A percentile compares a stretch with the other conserved stretches of the same genome.
Conservation (phyloP, 2,888 invertebrate species). For the Calameuta pallipes region DNA sequence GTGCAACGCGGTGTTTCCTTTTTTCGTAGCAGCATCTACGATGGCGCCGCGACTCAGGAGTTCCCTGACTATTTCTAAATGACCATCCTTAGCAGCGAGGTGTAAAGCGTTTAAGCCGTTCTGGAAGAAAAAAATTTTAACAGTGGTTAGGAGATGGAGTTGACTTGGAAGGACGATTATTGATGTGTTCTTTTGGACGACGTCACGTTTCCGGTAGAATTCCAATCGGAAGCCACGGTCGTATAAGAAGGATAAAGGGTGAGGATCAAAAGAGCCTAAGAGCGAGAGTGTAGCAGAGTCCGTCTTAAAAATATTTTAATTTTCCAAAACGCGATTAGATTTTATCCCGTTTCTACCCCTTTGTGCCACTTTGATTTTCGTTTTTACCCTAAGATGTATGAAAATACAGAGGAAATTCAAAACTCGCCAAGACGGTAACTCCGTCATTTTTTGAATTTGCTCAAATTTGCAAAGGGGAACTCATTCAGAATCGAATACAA, state of each 20-base stretch:
- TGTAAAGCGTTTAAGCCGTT: conserved; percentile 98
- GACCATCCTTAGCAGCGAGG: conserved; percentile 97
- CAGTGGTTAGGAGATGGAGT: background rate
- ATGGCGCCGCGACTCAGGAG: conserved; percentile 89
- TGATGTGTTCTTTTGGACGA: background rate
- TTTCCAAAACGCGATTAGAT: no score
- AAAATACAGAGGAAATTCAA: no score
- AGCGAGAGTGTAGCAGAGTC: background rate
- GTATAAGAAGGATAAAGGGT: background rate
- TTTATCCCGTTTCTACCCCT: no score
- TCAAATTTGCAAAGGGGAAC: no score
- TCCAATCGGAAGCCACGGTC: background rate
- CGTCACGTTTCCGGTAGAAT: background rate
- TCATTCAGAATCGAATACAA: no score
- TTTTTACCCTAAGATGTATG: no score
- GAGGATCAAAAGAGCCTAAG: background rate
- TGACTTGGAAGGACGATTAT: background rate
- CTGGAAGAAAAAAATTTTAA: conserved; percentile 68
- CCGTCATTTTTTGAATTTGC: no score
- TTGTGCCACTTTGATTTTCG: no score
- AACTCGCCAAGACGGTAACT: no score
- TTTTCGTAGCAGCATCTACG: conserved; percentile 97
- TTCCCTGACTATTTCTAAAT: conserved; percentile 92
- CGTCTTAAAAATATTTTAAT: no score
- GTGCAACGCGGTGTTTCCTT: conserved; percentile 96